Conservation (phyloP, 2,888 invertebrate species). For the Aphodius sticticus region DNA sequence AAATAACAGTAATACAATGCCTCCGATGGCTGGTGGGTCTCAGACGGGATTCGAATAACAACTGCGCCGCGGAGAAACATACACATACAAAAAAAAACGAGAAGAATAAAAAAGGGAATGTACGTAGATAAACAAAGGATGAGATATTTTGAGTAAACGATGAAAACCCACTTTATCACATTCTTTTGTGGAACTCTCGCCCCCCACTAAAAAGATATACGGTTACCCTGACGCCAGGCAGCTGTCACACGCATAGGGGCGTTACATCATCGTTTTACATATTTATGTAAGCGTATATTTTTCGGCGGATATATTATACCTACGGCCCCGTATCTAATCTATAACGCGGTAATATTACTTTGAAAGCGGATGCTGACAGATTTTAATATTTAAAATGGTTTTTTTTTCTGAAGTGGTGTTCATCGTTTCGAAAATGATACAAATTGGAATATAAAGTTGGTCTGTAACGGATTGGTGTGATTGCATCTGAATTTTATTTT, state of each 20-base stretch:
- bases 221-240: conserved; percentile 17
- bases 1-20: conserved; percentile 26
- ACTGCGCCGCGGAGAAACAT: background rate
- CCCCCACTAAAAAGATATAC: conserved; percentile 6
- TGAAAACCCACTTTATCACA: conserved; percentile 23
- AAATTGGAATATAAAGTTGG: background rate
- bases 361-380: conserved; percentile 10
- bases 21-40: background rate
- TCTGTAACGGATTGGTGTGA: too few relatives aligned
- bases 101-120: conserved; percentile 15
- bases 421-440: background rate
- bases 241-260: conserved; percentile 18
- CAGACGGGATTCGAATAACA: conserved; percentile 19
- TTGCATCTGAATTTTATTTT: too few relatives aligned
- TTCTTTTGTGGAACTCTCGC: conserved; percentile 21
- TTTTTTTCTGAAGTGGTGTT: background rate
- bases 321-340: background rate
- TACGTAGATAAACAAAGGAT: conserved; percentile 10
- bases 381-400: background rate
- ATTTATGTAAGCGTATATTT: conserved; percentile 4
- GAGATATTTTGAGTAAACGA: conserved; percentile 24
- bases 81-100: conserved; percentile 13
- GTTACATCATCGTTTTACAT: conserved; percentile 11
- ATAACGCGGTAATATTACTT: conserved; percentile 4
- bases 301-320: background rate